These are phyloP conservation scores for Anisognathus igniventris DNA, from an alignment of 2,797 vertebrate genomes.

Conservation along the genomic window DNA sequence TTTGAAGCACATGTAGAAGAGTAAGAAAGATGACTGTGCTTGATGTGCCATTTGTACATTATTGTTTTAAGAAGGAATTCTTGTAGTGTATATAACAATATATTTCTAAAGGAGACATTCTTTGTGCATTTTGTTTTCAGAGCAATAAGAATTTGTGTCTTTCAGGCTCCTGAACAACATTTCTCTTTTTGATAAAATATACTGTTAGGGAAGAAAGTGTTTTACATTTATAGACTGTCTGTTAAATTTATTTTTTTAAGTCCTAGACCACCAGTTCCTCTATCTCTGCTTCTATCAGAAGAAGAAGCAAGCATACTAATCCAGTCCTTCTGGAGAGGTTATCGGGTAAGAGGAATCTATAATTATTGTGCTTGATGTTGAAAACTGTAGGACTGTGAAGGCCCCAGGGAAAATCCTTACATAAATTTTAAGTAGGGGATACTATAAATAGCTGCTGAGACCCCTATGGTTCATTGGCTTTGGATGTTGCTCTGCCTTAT, in stretches of 20 bases:
- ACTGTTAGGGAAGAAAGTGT: neutral
- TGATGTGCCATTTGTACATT: neutral
- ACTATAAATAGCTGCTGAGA: slow-evolving; percentile 66
- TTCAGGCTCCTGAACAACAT: neutral
- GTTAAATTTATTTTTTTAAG: slow-evolving; percentile 56
- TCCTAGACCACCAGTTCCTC: slow-evolving; percentile 81
- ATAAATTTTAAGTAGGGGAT: slow-evolving; percentile 51
- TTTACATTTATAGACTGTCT: neutral
- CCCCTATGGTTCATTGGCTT: slow-evolving; percentile 49
- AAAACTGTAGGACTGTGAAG: slow-evolving; percentile 16
- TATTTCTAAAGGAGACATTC: neutral
- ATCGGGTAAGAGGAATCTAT: slow-evolving; percentile 77
- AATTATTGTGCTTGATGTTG: slow-evolving; percentile 34
- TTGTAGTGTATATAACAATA: neutral
- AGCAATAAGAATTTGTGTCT: neutral
- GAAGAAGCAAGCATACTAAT: slow-evolving; percentile 81
- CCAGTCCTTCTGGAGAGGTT: slow-evolving; percentile 93
- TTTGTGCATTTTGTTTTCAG: neutral
- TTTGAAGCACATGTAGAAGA: neutral
- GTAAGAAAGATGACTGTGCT: neutral
- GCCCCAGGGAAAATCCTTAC: slow-evolving; percentile 45
- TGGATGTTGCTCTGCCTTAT: slow-evolving; percentile 43
- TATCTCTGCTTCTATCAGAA: slow-evolving; percentile 81
- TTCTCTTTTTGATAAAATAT: neutral
- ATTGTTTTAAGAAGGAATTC: neutral